A percentile compares a stretch with the other conserved stretches of the same genome.
Evolutionary conservation across 2,113 vertebrate species (phyloP).

Genomic region (Ptyas mucosa): DNA sequence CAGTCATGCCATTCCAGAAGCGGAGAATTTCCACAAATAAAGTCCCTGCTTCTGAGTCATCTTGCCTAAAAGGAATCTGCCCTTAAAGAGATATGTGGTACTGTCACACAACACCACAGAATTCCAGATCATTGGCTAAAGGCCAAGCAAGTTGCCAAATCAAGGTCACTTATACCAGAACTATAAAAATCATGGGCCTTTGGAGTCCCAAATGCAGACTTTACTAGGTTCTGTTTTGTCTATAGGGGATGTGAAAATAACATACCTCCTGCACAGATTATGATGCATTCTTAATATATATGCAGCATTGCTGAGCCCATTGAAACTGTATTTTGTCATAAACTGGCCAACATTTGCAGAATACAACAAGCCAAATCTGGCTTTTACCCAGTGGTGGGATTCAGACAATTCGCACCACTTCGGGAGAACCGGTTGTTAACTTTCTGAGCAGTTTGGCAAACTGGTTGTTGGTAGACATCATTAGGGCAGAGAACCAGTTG

Average conservation of each 20-base stretch:
- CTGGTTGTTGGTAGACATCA: too few species aligned
- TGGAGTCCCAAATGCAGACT: neutral
- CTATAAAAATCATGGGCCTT: neutral
- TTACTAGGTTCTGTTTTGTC: neutral
- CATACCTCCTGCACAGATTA: neutral
- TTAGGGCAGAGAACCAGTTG: too few species aligned
- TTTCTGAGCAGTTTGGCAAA: too few species aligned
- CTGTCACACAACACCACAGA: neutral
- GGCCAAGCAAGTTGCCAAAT: neutral
- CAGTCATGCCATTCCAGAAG: neutral
- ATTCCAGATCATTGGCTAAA: neutral
- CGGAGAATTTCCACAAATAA: neutral
- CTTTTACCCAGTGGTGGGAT: neutral
- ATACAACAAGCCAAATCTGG: neutral
- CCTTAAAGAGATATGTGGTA: neutral
- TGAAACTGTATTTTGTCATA: neutral
- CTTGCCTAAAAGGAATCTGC: neutral
- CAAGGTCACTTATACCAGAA: neutral
- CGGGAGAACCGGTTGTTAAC: too few species aligned
- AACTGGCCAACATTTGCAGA: neutral
- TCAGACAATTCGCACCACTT: too few species aligned
- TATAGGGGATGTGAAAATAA: neutral
- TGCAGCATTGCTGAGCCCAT: neutral
- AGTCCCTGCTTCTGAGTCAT: conserved; percentile 3
- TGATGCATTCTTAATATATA: neutral